Base-by-base conservation (phyloP, 2,888 invertebrate species). In the Metalampra italica region DNA sequence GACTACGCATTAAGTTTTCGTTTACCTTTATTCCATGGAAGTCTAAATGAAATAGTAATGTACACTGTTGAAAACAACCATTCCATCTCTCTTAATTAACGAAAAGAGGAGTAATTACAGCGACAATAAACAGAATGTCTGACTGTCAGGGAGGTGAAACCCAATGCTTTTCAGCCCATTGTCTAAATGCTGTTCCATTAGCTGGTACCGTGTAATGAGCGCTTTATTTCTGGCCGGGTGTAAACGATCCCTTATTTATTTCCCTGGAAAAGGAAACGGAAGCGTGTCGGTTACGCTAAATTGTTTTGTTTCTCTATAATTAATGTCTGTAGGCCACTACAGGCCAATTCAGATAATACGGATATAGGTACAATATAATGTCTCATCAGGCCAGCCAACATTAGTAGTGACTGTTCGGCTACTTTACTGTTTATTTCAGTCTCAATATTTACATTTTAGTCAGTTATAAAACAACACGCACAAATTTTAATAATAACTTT, bases 231-330 rank as follows among this genome's bases (percentile, higher is more conserved):
- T 36, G 14, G 9, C 8, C 41, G 22, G 13, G 29, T 42, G 46
- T 47, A 42, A 42, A 41, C 46, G 46, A 41, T 32, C 14, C 30
- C 34, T 46, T 41, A 41, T 40, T 46, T 46, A 46, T 46, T 34
- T 39, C 30, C 29, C 14, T 30, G 45, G 7, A 37, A 43, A 32
- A n/a, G 8, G 45, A 42, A 42, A n/a, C 29, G 41, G 12, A 42
- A 29, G 7, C 9, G 12, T 29, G 46, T 29, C 13, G 7, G n/a
- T 14, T 11, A 32, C 32, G 8, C 4, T 36, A 36, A 36, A 36
- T 36, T 11, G 36, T n/a, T 1, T 37, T 5, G n/a, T 38, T 38
- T 44, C n/a, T 7, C 8, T 43, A 14, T 14, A 34, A 43, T 34
- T 34, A 34, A 22, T 22, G 22, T 5, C 22, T 22, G 22, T 5